Evolutionary conservation across 2,888 invertebrate species (phyloP).

Genomic region (Carabus problematicus): DNA sequence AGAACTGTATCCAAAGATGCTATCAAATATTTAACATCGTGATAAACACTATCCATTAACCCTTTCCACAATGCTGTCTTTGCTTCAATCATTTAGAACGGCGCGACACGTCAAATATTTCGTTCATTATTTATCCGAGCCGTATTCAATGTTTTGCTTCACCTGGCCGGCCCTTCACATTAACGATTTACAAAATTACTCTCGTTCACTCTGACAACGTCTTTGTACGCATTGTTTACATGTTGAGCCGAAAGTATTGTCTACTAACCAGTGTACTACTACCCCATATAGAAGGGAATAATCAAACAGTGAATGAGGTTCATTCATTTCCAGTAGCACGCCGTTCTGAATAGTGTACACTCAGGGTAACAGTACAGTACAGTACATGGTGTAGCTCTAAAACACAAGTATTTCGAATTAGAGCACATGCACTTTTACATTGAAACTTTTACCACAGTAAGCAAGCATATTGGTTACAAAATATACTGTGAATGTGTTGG

Average conservation of each 20-base stretch:
- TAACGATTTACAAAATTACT: not conserved
- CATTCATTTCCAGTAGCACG: too few relatives aligned
- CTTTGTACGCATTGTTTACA: too few relatives aligned
- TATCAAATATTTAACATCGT: conserved; percentile 18
- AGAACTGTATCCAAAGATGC: not conserved
- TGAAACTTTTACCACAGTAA: not conserved
- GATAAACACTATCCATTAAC: conserved; percentile 18
- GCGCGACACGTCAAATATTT: not conserved
- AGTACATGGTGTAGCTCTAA: too few relatives aligned
- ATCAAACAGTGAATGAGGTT: too few relatives aligned
- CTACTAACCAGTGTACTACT: too few relatives aligned
- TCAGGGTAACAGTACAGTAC: too few relatives aligned
- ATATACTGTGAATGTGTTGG: conserved; percentile 25
- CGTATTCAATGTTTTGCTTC: not conserved
- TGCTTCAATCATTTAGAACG: conserved; percentile 1
- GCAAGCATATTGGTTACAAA: not conserved
- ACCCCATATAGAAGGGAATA: too few relatives aligned
- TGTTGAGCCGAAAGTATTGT: too few relatives aligned
- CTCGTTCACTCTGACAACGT: too few relatives aligned
- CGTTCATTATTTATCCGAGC: not conserved
- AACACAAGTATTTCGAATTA: too few relatives aligned
- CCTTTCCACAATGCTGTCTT: not conserved
- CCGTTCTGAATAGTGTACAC: too few relatives aligned
- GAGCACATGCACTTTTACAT: too few relatives aligned
- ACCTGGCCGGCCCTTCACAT: not conserved